Percentiles rank a stretch among this genome's conserved stretches.
Conservation (phyloP, 2,888 invertebrate genomes). For the Thera britannica region DNA sequence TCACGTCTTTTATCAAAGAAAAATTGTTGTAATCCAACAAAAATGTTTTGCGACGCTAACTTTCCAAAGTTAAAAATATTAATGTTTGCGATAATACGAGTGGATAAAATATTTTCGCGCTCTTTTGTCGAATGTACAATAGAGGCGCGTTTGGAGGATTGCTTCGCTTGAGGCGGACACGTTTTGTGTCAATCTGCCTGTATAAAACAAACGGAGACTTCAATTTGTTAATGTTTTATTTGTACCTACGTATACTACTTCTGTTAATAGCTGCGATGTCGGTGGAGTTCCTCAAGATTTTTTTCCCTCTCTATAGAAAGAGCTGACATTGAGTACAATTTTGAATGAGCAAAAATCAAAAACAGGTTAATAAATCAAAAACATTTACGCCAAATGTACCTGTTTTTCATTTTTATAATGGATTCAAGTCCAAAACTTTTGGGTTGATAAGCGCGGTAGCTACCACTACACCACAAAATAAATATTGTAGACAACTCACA, state of each 20-base stretch:
- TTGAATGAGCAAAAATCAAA: too few species aligned
- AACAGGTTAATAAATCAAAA: too few species aligned
- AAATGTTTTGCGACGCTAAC: constrained; percentile 40
- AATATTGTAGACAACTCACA: too few species aligned
- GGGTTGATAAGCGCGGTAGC: too few species aligned
- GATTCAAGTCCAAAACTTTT: too few species aligned
- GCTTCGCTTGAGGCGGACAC: constrained; percentile 20
- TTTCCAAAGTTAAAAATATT: constrained; percentile 35
- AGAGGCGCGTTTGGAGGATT: constrained; percentile 5
- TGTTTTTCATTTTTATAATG: too few species aligned
- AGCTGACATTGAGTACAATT: too few species aligned
- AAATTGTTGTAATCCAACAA: constrained; percentile 48
- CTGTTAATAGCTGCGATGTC: not conserved
- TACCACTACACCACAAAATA: too few species aligned
- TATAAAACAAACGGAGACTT: constrained; percentile 1
- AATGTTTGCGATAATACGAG: constrained; percentile 33
- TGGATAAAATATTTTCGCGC: constrained; percentile 20
- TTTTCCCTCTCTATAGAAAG: too few species aligned
- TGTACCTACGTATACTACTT: not conserved
- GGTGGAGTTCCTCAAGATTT: too few species aligned
- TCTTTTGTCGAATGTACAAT: constrained; percentile 26
- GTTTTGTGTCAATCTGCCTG: constrained; percentile 9
- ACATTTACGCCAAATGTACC: too few species aligned
- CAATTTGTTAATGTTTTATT: constrained; percentile 29
- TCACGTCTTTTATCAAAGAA: constrained; percentile 48